These are phyloP conservation scores for Silurus meridionalis DNA, from an alignment of 2,113 vertebrate genomes.

Conservation along the genomic window DNA sequence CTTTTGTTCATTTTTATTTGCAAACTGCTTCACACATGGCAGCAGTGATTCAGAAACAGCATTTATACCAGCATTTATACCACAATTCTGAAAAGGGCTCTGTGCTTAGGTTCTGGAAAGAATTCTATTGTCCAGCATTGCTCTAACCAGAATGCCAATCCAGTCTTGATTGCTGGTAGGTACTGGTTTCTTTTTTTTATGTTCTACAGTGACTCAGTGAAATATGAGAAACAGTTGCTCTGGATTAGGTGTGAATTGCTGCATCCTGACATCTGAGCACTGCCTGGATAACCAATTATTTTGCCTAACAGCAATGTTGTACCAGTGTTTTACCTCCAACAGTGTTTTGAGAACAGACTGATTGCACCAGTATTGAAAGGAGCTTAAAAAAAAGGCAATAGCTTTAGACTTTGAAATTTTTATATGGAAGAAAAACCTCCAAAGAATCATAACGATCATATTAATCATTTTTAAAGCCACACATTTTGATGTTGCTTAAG, in stretches of 20 bases:
- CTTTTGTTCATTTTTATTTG: not conserved
- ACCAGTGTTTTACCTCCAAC: not conserved
- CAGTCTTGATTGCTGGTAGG: not conserved
- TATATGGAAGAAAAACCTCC: no score
- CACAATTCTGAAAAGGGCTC: not conserved
- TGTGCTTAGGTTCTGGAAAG: not conserved
- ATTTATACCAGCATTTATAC: not conserved
- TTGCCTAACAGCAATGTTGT: not conserved
- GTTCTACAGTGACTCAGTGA: not conserved
- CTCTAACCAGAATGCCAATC: not conserved
- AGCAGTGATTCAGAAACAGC: not conserved
- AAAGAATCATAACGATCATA: no score
- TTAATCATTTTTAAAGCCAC: no score
- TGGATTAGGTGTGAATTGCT: not conserved
- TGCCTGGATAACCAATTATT: not conserved
- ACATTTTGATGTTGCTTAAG: no score
- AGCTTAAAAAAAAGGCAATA: conserved; percentile 88
- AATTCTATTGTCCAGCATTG: not conserved
- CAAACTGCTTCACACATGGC: not conserved
- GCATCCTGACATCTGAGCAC: not conserved
- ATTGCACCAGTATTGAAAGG: conserved; percentile 97
- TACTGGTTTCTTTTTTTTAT: not conserved
- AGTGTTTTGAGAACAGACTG: conserved; percentile 89
- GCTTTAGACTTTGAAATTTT: conserved; percentile 83
- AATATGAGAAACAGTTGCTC: not conserved